Base-by-base conservation (phyloP, 2,888 invertebrate species). In the Leptarthrus brevirostris region DNA sequence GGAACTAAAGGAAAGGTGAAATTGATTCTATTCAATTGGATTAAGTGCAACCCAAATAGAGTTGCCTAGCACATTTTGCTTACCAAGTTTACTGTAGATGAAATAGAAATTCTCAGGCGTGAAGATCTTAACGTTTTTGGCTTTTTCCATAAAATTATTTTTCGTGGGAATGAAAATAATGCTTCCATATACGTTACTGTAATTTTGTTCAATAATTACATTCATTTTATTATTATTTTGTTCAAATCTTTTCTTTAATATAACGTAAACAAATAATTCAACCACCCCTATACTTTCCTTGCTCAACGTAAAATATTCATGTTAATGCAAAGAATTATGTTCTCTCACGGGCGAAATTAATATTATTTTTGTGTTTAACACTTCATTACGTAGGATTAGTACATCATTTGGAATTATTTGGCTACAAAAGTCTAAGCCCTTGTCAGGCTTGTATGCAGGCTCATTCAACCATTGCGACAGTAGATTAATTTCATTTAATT, bases 401-500 rank as follows among this genome's bases (percentile, higher is more conserved):
- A 56, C 56, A 56, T 56, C 30, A 30, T 56, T 36, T 58, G 58
- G 6, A 58, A n/a, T 40, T n/a, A 40, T 40, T 40, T 6, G 6
- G 36, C 18, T 36, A 58, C 18, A 58, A 16, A 16, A 12, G 40
- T 12, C 6, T 12, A 6, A 40, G 40, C 8, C 8, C 8, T 3
- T 40, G n/a, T n/a, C n/a, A 40, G 8, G 40, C 40, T 12, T 18
- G 58, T 36, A 18, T 30, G 18, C 10, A 12, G 34, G 36, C 36
- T 18, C 18, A 58, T 18, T 36, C 20, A 58, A 20, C 36, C 58
- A 58, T 36, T 58, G 36, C 18, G 20, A 58, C 36, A 58, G 10
- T 12, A 58, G 58, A 58, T 58, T 58, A 58, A 58, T 36, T 10
- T 36, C 18, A 36, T 58, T 58, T 58, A 58, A 58, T 58, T 20